Conservation (phyloP, 2,888 invertebrate genomes). For the Lepetodrilus schrolli region DNA sequence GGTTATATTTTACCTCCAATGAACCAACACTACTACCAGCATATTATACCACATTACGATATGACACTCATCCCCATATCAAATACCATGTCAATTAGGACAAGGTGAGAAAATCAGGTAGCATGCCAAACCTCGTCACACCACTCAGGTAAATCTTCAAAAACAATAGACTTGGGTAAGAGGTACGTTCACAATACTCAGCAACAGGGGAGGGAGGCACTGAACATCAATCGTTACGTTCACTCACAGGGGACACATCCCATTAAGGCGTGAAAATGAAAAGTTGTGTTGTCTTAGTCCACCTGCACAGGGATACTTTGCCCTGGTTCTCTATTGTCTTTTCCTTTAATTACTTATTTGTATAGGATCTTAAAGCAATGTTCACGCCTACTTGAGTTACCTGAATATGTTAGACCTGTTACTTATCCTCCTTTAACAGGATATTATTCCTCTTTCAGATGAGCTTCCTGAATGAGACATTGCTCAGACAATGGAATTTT, state of each 20-base stretch:
- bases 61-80: constrained; percentile 24
- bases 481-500: constrained; percentile 2
- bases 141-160: neutral
- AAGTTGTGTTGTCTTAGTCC: constrained; percentile 9
- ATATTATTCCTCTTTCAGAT: neutral
- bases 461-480: neutral
- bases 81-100: constrained; percentile 18
- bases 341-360: neutral
- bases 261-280: constrained; percentile 9
- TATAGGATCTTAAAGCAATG: neutral
- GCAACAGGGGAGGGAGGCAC: too few species aligned
- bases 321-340: neutral
- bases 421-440: neutral
- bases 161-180: constrained; percentile 1
- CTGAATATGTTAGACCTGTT: neutral
- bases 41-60: constrained; percentile 1
- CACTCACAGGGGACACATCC: too few species aligned
- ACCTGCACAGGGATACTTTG: constrained; percentile 11
- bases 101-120: constrained; percentile 25
- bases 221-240: too few species aligned
- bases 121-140: constrained; percentile 8
- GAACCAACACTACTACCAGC: too few species aligned
- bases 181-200: neutral
- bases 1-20: too few species aligned
- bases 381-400: constrained; percentile 9